These are phyloP conservation scores for Cyrtodaria siliqua DNA, from an alignment of 2,888 invertebrate genomes.

Conservation along the genomic window DNA sequence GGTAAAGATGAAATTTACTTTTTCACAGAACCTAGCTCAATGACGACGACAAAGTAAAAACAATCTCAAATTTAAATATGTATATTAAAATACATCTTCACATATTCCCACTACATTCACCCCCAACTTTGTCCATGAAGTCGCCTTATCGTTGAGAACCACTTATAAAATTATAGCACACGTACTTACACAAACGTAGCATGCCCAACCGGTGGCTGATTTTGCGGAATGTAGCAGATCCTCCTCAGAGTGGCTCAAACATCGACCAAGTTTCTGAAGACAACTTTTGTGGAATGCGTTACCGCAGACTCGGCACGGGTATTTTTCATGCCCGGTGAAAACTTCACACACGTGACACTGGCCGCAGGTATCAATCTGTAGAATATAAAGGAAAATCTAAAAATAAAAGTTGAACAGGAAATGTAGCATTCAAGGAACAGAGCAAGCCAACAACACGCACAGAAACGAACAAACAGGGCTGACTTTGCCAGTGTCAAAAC, in stretches of 20 bases:
- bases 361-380: constrained; percentile 65
- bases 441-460: too few species aligned
- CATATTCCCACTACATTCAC: too few species aligned
- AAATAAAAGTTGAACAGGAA: too few species aligned
- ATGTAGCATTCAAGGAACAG: too few species aligned
- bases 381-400: constrained; percentile 4
- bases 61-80: too few species aligned
- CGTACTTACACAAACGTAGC: constrained; percentile 73
- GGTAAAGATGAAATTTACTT: too few species aligned
- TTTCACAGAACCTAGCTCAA: too few species aligned
- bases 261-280: constrained; percentile 71
- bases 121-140: too few species aligned
- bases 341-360: constrained; percentile 77
- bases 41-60: too few species aligned
- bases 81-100: too few species aligned
- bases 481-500: too few species aligned
- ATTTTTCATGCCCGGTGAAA: constrained; percentile 72
- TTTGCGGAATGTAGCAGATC: constrained; percentile 56
- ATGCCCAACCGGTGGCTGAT: constrained; percentile 69
- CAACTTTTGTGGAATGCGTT: constrained; percentile 75
- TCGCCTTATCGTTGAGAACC: too few species aligned
- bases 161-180: background rate
- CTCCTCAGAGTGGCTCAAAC: constrained; percentile 56
- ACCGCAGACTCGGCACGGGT: constrained; percentile 73
- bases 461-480: background rate